Evolutionary conservation across 2,797 vertebrate genomes (phyloP), one percentile per base, ranked within the genome.

Genomic region (Salarias fasciatus): DNA sequence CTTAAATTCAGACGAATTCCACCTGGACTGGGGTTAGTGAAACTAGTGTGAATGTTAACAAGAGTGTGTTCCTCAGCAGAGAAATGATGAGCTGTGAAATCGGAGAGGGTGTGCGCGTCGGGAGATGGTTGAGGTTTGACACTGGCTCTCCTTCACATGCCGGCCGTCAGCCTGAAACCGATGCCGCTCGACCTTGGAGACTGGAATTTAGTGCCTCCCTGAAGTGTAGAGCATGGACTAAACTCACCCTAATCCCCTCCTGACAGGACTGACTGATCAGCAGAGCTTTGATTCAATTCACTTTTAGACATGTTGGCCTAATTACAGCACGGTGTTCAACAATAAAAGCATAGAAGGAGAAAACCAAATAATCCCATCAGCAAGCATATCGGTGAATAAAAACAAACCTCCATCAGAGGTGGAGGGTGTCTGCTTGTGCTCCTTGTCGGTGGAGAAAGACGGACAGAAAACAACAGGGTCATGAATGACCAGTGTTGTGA

Each of bases 1-100:
- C n/a, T n/a, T n/a, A n/a, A n/a, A n/a, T n/a, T n/a, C n/a, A n/a
- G n/a, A n/a, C n/a, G n/a, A n/a, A n/a, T n/a, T n/a, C n/a, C n/a
- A n/a, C n/a, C n/a, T n/a, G 18, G 18, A 18, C 18, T 24, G 2
- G 18, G 2, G 18, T 24, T 24, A 18, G 18, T 24, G 18, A 18
- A 24, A 24, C 18, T 28, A 28, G 45, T 33, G 44, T 30, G 55
- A 57, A 64, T 40, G 5, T 40, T 40, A 40, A 3, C 37, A 41
- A 31, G 44, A 51, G 49, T 18, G 47, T 67, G 42, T 64, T 46
- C 52, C 35, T 8, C 47, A 8, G 29, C 41, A 38, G 45, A 78
- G 61, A 80, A 80, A 53, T 66, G 60, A 64, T 80, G 82, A 75
- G 69, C 76, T 56, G 72, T 80, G 79, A 87, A 84, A 88, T 77